A percentile compares a stretch with the other conserved stretches of the same genome.
Evolutionary conservation across 2,888 invertebrate species (phyloP).

Genomic region (Entomobrya proxima): DNA sequence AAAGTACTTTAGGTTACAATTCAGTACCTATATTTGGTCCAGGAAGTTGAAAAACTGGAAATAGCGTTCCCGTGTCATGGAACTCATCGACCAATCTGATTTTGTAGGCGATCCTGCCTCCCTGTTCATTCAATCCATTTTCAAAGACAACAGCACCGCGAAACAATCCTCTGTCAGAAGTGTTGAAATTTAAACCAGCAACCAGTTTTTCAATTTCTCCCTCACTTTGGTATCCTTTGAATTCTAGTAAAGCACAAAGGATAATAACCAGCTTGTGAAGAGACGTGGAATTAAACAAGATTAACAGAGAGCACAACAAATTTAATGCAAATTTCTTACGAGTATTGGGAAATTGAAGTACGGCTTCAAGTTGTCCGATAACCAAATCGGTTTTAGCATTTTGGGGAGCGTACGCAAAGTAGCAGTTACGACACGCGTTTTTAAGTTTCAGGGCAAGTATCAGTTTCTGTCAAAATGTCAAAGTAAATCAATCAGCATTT

Average conservation of each 20-base stretch:
- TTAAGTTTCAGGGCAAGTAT: background rate
- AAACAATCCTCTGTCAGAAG: constrained; percentile 37
- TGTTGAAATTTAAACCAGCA: constrained; percentile 64
- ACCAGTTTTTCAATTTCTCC: constrained; percentile 70
- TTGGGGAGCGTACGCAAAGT: constrained; percentile 66
- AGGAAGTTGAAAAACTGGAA: constrained; percentile 73
- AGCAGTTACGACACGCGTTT: constrained; percentile 56
- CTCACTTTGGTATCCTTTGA: constrained; percentile 69
- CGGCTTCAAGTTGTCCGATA: constrained; percentile 20
- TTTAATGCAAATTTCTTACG: background rate
- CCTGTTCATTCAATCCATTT: constrained; percentile 47
- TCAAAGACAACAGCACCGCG: constrained; percentile 73
- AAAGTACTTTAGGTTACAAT: too few relatives aligned
- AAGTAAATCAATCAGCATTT: too few relatives aligned
- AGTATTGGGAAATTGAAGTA: background rate
- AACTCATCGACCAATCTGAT: constrained; percentile 71
- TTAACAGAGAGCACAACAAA: too few relatives aligned
- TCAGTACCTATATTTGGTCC: constrained; percentile 70
- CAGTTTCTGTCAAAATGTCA: constrained; percentile 40
- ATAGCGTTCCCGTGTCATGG: constrained; percentile 63
- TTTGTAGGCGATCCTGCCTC: constrained; percentile 67
- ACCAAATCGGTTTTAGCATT: constrained; percentile 45
- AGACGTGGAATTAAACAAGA: too few relatives aligned
- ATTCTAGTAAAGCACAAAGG: constrained; percentile 59
- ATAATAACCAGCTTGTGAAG: background rate